phyloP scores from a whole-genome alignment of 1,140 invertebrate species.

The Bacillus rossius region DNA sequence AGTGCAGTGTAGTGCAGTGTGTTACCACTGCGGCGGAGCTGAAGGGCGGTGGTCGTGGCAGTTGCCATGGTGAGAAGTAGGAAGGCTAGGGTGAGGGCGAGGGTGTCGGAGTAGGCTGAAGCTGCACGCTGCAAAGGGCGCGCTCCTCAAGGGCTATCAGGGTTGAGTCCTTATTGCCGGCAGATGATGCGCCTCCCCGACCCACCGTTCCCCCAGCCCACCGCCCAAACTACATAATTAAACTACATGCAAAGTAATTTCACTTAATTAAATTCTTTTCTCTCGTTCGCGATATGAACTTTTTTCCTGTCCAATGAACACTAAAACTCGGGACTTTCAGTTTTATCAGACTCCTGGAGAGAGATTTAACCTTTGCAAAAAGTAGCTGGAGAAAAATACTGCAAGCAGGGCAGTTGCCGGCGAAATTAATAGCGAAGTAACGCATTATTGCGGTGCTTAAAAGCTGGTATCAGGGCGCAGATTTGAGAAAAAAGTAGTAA shows the following conservation, averaged over 20 bases:
- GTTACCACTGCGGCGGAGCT: no score
- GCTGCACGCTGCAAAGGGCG: no score
- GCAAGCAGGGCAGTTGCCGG: background rate
- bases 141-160: background rate
- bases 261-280: slow-evolving; percentile 50
- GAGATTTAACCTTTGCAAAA: slow-evolving; percentile 44
- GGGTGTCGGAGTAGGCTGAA: no score
- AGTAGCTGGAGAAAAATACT: slow-evolving; percentile 20
- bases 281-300: slow-evolving; percentile 42
- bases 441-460: background rate
- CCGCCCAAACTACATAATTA: slow-evolving; percentile 47
- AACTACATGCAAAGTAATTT: slow-evolving; percentile 49
- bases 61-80: no score
- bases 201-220: no score
- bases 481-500: background rate
- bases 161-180: background rate
- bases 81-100: no score
- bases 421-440: slow-evolving; percentile 1
- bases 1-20: no score
- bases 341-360: slow-evolving; percentile 44
- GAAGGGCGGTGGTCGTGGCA: no score
- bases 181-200: no score
- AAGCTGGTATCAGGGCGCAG: background rate
- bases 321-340: slow-evolving; percentile 45
- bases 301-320: slow-evolving; percentile 43